A percentile compares a stretch with the other conserved stretches of the same genome.
phyloP scores from a whole-genome alignment of 2,113 vertebrate species.

The Myrmecobius fasciatus region DNA sequence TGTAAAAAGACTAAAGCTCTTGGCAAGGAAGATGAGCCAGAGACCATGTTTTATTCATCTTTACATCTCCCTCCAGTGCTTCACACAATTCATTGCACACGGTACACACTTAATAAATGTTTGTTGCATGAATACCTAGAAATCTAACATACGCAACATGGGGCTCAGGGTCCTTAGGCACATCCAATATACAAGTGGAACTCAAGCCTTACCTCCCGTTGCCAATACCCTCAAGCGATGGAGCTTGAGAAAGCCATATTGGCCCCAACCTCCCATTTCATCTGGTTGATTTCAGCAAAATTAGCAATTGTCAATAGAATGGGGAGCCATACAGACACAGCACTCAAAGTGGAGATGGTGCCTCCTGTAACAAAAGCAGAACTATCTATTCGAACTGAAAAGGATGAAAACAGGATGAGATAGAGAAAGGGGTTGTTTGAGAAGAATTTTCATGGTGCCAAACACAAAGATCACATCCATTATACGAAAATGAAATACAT shows the following conservation, averaged over 20 bases:
- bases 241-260: background rate
- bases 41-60: background rate
- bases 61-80: background rate
- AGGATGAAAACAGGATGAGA: background rate
- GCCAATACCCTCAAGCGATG: background rate
- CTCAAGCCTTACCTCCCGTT: background rate
- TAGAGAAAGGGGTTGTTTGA: background rate
- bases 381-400: background rate
- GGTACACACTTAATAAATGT: background rate
- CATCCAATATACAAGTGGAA: background rate
- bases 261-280: background rate
- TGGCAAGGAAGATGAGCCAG: background rate
- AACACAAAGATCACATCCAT: conserved; percentile 40
- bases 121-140: background rate
- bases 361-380: fast-evolving
- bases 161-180: background rate
- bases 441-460: background rate
- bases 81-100: conserved; percentile 2
- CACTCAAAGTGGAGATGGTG: background rate
- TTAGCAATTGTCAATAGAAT: background rate
- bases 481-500: conserved; percentile 71
- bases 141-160: background rate
- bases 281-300: background rate
- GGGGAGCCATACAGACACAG: background rate
- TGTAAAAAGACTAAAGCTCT: background rate